Evolutionary conservation across 2,888 invertebrate species (phyloP), one percentile per base, ranked within the genome.

Genomic region (Parnassius orleans): DNA sequence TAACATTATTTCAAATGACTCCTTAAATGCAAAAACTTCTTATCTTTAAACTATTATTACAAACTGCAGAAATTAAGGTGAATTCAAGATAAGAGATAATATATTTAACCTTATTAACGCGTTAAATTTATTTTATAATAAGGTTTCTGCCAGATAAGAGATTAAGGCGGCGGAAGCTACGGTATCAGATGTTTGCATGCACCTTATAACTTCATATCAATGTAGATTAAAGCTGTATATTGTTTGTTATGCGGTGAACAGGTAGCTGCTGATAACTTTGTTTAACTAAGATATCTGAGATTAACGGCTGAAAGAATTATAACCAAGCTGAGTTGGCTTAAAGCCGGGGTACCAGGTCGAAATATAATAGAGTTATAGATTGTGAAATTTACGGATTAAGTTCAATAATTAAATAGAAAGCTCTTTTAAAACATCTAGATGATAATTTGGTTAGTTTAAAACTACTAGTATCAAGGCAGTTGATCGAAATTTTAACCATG

Each of bases 131-230:
- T 63, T 67, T 67, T 63, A 67, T 63, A 69, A 72, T 66, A 67
- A 68, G 65, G 75, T 74, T 42, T 63, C 74, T 75, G 73, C 70
- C 65, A 80, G 84, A 86, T 85, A 86, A 84, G 76, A 84, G 84
- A 86, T 86, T 84, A 87, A 76, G 68, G 73, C 76, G 76, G 83
- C 87, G 90, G 90, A 90, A 87, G 90, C 89, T 86, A 86, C 79
- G 80, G 75, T 78, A 76, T 76, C 77, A 75, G 72, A 68, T 88
- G 89, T 90, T 90, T 89, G 81, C 81, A 55, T 78, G 78, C 72
- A 76, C 72, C 73, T 79, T 82, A 79, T 76, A 78, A 78, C 82
- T 81, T 83, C 81, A 82, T 88, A 83, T 87, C 87, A 85, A 72
- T 67, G 69, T 66, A 87, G 90, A 89, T 87, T 87, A 86, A 70